These are phyloP conservation scores for Megathymus violae DNA, from an alignment of 1,140 invertebrate species.

Conservation along the genomic window DNA sequence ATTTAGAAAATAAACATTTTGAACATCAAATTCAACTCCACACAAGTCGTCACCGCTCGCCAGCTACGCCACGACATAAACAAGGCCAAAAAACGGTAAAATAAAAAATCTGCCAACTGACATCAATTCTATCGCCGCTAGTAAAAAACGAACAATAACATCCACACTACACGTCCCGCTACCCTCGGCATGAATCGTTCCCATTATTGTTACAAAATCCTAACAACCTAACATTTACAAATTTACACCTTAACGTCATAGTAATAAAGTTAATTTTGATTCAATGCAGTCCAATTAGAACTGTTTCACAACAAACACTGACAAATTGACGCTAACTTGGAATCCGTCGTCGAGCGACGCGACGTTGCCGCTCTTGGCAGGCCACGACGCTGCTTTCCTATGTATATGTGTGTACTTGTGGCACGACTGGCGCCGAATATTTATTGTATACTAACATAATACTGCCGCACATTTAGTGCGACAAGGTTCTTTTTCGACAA, in stretches of 20 bases:
- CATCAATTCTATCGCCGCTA: conserved; percentile 77
- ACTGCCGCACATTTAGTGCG: conserved; percentile 73
- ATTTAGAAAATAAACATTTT: too few relatives aligned
- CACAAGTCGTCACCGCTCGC: too few relatives aligned
- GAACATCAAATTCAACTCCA: too few relatives aligned
- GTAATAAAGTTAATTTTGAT: conserved; percentile 38
- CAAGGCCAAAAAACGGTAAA: conserved; percentile 82
- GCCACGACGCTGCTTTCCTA: conserved; percentile 66
- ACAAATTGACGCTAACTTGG: conserved; percentile 70
- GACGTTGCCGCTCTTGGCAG: conserved; percentile 75
- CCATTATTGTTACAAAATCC: conserved; percentile 55
- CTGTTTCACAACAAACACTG: conserved; percentile 49
- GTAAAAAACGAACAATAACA: conserved; percentile 79
- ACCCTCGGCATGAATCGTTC: conserved; percentile 61
- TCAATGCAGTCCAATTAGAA: conserved; percentile 40
- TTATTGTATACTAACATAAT: conserved; percentile 83
- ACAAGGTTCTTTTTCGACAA: conserved; percentile 59
- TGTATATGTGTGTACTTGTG: conserved; percentile 79
- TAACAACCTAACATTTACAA: neutral
- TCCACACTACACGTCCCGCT: conserved; percentile 72
- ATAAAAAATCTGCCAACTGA: conserved; percentile 83
- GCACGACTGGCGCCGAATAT: conserved; percentile 82
- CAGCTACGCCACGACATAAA: conserved; percentile 47
- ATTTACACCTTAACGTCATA: conserved; percentile 33
- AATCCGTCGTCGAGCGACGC: conserved; percentile 63